These are phyloP conservation scores for Sphaeramia orbicularis DNA, from an alignment of 2,797 vertebrate genomes.

Conservation along the genomic window DNA sequence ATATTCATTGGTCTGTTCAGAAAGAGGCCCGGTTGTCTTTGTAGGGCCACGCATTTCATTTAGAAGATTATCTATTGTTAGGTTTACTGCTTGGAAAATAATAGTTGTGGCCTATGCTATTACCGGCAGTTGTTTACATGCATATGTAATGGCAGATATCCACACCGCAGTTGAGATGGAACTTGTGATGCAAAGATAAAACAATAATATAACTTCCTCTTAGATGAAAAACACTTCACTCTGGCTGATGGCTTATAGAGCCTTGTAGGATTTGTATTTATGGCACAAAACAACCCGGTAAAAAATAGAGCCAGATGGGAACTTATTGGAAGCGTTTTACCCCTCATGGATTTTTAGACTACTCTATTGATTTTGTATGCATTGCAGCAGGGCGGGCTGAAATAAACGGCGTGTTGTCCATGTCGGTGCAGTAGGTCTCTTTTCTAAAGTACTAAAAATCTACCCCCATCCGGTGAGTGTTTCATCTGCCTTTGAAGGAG, in stretches of 20 bases:
- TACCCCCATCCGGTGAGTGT: conserved; percentile 39
- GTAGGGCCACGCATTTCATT: conserved; percentile 11
- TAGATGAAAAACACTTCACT: conserved; percentile 24
- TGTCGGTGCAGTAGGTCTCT: conserved; percentile 23
- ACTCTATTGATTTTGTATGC: conserved; percentile 69
- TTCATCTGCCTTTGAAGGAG: conserved; percentile 69
- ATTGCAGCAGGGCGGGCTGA: conserved; percentile 40
- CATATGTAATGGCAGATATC: conserved; percentile 7
- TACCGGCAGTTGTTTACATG: conserved; percentile 1
- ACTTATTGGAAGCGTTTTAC: conserved; percentile 60
- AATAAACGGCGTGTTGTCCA: conserved; percentile 38
- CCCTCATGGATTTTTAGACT: conserved; percentile 62
- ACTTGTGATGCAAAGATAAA: conserved; percentile 9
- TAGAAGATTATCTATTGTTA: background rate
- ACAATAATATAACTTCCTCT: background rate
- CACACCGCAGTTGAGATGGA: conserved; percentile 1
- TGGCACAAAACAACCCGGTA: conserved; percentile 24
- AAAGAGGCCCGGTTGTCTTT: conserved; percentile 28
- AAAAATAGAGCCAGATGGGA: conserved; percentile 53
- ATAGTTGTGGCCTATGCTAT: conserved; percentile 2
- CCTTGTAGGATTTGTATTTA: conserved; percentile 40
- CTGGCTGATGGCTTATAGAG: conserved; percentile 25
- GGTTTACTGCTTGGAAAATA: conserved; percentile 7
- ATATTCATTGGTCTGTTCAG: conserved; percentile 54
- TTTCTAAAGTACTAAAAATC: conserved; percentile 27